Evolutionary conservation across 2,113 vertebrate genomes (phyloP).

Genomic region (Sakesphorus luctuosus): DNA sequence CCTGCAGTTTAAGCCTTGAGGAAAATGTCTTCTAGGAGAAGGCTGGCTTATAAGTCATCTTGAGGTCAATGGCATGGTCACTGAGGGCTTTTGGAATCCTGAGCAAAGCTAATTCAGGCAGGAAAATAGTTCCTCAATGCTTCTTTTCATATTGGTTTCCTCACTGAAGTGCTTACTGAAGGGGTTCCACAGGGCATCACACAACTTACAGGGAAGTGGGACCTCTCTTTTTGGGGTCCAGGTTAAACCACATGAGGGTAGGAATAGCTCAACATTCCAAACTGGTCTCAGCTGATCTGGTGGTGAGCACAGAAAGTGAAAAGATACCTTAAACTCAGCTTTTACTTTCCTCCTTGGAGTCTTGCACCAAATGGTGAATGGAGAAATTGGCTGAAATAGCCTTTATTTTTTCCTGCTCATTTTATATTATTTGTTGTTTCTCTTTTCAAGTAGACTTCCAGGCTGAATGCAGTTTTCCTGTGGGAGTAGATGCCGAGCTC

Average conservation of each 20-base stretch:
- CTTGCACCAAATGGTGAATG: not conserved
- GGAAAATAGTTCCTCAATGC: not conserved
- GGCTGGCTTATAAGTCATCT: not conserved
- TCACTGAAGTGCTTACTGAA: not conserved
- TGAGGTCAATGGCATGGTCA: not conserved
- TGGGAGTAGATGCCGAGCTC: constrained; percentile 29
- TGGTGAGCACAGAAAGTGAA: not conserved
- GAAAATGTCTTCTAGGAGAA: not conserved
- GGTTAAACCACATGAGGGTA: not conserved
- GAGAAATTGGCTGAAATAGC: not conserved
- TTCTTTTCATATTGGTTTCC: not conserved
- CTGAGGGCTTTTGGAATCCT: not conserved
- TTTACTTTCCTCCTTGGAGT: not conserved
- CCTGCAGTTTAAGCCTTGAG: not conserved
- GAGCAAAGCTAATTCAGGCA: not conserved
- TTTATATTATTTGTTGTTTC: constrained; percentile 53
- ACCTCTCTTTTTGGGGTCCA: not conserved
- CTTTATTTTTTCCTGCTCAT: constrained; percentile 34
- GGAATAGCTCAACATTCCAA: not conserved
- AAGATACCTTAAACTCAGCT: not conserved
- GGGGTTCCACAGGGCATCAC: not conserved
- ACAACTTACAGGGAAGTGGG: accelerated
- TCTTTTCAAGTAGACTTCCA: constrained; percentile 44
- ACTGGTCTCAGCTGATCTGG: not conserved
- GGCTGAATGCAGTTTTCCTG: not conserved